Evolutionary conservation across 2,888 invertebrate genomes (phyloP).

Genomic region (Cerastoderma edule): DNA sequence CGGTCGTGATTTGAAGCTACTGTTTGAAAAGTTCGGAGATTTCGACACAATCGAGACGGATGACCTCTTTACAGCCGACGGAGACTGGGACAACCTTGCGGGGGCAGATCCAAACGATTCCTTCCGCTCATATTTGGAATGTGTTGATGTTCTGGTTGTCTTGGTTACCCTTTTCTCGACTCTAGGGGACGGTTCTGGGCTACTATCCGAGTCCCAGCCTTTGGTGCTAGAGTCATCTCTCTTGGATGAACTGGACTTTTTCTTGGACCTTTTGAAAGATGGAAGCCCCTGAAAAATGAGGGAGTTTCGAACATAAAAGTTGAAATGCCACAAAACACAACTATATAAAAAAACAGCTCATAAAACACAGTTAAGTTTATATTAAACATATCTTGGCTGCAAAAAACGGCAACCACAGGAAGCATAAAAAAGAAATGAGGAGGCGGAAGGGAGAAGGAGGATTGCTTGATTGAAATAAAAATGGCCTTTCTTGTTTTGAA

Average conservation of each 20-base stretch:
- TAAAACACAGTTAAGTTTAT: too few relatives aligned
- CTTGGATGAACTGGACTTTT: conserved; percentile 27
- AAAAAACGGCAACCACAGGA: too few relatives aligned
- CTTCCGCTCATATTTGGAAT: not conserved
- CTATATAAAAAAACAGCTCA: too few relatives aligned
- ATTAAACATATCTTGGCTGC: too few relatives aligned
- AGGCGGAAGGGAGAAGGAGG: too few relatives aligned
- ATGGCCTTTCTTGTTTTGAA: too few relatives aligned
- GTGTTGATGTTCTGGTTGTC: conserved; percentile 9
- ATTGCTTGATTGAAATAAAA: too few relatives aligned
- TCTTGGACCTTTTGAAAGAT: conserved; percentile 39
- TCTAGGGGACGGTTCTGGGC: conserved; percentile 32
- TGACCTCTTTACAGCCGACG: not conserved
- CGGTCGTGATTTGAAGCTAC: conserved; percentile 6
- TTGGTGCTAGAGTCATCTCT: conserved; percentile 12
- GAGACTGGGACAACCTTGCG: conserved; percentile 2
- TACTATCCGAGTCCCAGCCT: conserved; percentile 43
- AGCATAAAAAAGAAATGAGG: too few relatives aligned
- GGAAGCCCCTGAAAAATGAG: conserved; percentile 43
- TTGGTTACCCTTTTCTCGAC: conserved; percentile 15
- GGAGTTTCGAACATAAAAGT: not conserved
- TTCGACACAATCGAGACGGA: too few relatives aligned
- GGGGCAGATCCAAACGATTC: not conserved
- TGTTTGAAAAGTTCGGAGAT: not conserved
- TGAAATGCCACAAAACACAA: not conserved